Percentiles rank a stretch among this genome's conserved stretches.
Evolutionary conservation across 2,113 vertebrate genomes (phyloP).

Genomic region (Barbus barbus): DNA sequence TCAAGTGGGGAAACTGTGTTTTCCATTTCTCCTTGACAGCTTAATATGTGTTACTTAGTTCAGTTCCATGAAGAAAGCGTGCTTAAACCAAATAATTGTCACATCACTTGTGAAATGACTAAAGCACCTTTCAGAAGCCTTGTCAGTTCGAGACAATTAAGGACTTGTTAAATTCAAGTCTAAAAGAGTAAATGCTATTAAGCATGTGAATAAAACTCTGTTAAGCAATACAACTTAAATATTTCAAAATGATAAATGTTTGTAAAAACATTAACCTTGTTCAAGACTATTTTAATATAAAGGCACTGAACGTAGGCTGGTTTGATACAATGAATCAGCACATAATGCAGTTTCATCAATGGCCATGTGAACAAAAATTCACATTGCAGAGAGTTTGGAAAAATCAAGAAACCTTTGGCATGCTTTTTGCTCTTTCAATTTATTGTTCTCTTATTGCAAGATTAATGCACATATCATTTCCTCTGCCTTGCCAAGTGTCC

Average conservation of each 20-base stretch:
- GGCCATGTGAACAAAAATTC: slow-evolving; percentile 1
- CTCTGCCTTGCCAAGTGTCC: neutral
- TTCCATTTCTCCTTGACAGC: slow-evolving; percentile 17
- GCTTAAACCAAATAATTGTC: slow-evolving; percentile 24
- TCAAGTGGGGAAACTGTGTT: neutral
- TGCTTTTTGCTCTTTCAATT: neutral
- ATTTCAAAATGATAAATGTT: neutral
- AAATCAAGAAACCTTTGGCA: neutral
- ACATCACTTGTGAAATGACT: slow-evolving; percentile 18
- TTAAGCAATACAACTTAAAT: neutral
- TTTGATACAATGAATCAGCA: slow-evolving; percentile 2
- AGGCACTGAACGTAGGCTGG: neutral
- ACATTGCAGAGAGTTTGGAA: neutral
- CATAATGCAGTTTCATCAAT: neutral
- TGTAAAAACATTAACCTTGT: neutral
- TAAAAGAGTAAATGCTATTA: neutral
- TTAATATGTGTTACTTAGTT: slow-evolving; percentile 31
- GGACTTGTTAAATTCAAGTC: neutral
- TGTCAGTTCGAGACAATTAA: neutral
- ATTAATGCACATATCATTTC: neutral
- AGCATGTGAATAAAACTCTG: neutral
- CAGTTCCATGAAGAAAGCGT: neutral
- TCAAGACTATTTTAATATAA: neutral
- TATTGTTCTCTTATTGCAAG: neutral
- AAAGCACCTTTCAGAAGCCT: neutral